Evolutionary conservation across 2,888 invertebrate genomes (phyloP).

Genomic region (Allolobophora icterica): DNA sequence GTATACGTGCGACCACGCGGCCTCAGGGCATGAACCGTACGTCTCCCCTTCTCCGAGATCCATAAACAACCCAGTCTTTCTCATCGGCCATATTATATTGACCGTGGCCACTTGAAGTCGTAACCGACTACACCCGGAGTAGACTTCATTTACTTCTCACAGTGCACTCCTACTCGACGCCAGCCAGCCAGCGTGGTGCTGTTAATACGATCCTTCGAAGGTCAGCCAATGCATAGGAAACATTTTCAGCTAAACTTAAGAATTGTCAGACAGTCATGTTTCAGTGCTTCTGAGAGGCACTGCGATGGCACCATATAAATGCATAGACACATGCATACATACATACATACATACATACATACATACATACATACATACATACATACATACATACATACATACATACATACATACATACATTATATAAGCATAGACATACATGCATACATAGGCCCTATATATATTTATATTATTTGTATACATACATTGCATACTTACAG

Average conservation of each 20-base stretch:
- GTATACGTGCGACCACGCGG: background rate
- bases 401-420: no score
- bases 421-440: no score
- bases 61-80: background rate
- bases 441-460: no score
- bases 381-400: no score
- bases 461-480: no score
- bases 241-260: background rate
- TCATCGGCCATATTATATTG: background rate
- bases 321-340: no score
- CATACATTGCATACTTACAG: no score
- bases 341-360: no score
- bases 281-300: background rate
- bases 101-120: background rate
- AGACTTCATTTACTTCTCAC: background rate
- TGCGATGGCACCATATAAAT: background rate
- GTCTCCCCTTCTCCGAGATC: background rate
- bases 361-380: no score
- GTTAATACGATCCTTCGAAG: background rate
- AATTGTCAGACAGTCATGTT: background rate
- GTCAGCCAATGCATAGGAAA: background rate
- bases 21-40: background rate
- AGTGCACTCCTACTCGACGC: background rate
- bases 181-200: background rate
- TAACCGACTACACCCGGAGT: conserved; percentile 3